A percentile compares a stretch with the other conserved stretches of the same genome.
phyloP scores from a whole-genome alignment of 1,140 invertebrate species.

The Himalopsyche phryganea region DNA sequence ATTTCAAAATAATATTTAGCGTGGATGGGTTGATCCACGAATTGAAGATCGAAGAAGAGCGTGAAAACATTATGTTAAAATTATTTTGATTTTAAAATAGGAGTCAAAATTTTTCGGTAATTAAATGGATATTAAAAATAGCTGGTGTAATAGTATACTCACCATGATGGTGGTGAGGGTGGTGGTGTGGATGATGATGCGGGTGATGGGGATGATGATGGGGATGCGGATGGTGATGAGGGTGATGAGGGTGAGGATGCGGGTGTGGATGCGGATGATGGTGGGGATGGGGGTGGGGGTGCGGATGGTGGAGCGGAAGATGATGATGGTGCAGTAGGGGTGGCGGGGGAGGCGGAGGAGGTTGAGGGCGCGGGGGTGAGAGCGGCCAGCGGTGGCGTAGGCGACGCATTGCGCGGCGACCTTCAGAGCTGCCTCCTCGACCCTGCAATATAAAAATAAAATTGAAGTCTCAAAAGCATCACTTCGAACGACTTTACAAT shows the following conservation, averaged over 20 bases:
- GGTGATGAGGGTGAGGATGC: conserved; percentile 38
- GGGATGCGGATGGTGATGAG: conserved; percentile 36
- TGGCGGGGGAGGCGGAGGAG: conserved; percentile 37
- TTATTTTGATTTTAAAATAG: background rate
- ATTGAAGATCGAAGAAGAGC: no score
- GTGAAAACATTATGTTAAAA: no score
- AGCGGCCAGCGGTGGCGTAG: conserved; percentile 39
- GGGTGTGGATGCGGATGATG: conserved; percentile 38
- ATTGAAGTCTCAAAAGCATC: no score
- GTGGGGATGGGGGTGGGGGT: conserved; percentile 39
- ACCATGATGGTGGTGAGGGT: conserved; percentile 18
- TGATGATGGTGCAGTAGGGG: conserved; percentile 35
- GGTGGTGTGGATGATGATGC: conserved; percentile 37
- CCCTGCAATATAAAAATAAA: conserved; percentile 45
- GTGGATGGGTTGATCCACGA: no score
- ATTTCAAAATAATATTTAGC: no score
- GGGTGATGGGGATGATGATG: conserved; percentile 35
- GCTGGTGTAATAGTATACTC: no score
- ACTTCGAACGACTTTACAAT: no score
- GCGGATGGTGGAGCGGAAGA: conserved; percentile 40
- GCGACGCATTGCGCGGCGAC: conserved; percentile 38
- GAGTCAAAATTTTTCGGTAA: background rate
- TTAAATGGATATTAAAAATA: background rate
- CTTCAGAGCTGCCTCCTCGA: conserved; percentile 40
- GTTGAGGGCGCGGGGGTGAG: conserved; percentile 37